A percentile compares a stretch with the other conserved stretches of the same genome.
Conservation (phyloP, 2,797 vertebrate species). For the Enteromius mattozi region DNA sequence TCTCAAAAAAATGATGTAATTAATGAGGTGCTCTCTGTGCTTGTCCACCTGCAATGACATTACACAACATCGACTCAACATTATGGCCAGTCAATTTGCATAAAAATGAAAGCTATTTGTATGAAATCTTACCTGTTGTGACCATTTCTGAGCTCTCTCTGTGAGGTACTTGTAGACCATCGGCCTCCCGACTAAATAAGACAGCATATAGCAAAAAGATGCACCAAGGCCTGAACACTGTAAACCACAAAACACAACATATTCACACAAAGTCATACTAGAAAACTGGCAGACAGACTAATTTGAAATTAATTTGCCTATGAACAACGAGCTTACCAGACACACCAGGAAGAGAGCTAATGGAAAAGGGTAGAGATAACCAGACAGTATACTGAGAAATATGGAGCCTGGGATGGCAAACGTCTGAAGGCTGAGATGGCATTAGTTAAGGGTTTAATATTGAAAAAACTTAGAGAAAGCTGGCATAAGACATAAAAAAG, state of each 20-base stretch:
- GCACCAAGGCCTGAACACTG: conserved; percentile 97
- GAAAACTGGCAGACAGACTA: background rate
- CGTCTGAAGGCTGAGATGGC: conserved; percentile 88
- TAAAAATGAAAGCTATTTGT: background rate
- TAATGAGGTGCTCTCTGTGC: conserved; percentile 96
- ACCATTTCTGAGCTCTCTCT: conserved; percentile 95
- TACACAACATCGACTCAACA: background rate
- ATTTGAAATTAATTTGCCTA: conserved; percentile 1
- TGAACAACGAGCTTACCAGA: conserved; percentile 85
- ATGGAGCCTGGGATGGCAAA: conserved; percentile 99
- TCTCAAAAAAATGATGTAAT: conserved; percentile 98
- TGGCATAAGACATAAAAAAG: background rate
- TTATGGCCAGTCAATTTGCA: conserved; percentile 1
- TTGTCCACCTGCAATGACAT: conserved; percentile 87
- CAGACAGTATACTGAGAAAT: conserved; percentile 98
- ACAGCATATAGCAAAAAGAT: conserved; percentile 97
- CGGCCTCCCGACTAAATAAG: conserved; percentile 94
- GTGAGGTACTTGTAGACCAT: conserved; percentile 96
- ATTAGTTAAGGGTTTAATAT: conserved; percentile 76
- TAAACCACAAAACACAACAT: conserved; percentile 40
- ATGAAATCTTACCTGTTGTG: conserved; percentile 87
- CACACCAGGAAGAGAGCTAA: conserved; percentile 97
- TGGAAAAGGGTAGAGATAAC: conserved; percentile 97
- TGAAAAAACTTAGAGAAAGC: background rate
- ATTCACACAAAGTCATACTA: background rate